Percentiles rank a stretch among this genome's conserved stretches.
Conservation (phyloP, 2,888 invertebrate genomes). For the Julus scanicus region DNA sequence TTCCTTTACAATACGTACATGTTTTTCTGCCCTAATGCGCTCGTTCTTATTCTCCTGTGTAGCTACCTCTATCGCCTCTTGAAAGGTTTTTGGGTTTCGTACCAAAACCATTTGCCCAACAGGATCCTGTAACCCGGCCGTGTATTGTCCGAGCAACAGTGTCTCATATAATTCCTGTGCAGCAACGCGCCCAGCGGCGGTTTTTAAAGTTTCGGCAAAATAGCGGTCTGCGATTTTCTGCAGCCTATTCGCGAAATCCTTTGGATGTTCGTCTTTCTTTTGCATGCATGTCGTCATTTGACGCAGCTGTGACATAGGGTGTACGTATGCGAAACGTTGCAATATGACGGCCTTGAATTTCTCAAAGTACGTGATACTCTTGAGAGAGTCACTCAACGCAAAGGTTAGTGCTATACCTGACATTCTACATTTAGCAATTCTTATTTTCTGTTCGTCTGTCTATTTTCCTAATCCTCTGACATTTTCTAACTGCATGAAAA, state of each 20-base stretch:
- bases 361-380: not conserved
- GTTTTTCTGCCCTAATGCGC: not conserved
- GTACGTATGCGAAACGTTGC: not conserved
- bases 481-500: not conserved
- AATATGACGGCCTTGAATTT: not conserved
- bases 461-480: not conserved
- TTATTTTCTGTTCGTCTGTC: not conserved
- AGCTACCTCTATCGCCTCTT: not conserved
- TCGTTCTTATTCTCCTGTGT: too few species aligned
- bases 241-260: not conserved
- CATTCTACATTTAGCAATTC: not conserved
- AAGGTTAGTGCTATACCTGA: not conserved
- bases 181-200: not conserved
- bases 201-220: not conserved
- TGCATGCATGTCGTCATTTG: not conserved
- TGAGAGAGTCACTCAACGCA: not conserved
- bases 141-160: not conserved
- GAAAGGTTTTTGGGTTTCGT: not conserved
- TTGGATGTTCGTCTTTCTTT: not conserved
- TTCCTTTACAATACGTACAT: not conserved
- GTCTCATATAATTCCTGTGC: not conserved
- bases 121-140: not conserved
- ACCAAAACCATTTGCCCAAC: not conserved
- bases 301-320: not conserved
- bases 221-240: not conserved